Percentiles rank a stretch among this genome's conserved stretches.
Conservation (phyloP, 2,113 vertebrate species). For the Grammomys surdaster region DNA sequence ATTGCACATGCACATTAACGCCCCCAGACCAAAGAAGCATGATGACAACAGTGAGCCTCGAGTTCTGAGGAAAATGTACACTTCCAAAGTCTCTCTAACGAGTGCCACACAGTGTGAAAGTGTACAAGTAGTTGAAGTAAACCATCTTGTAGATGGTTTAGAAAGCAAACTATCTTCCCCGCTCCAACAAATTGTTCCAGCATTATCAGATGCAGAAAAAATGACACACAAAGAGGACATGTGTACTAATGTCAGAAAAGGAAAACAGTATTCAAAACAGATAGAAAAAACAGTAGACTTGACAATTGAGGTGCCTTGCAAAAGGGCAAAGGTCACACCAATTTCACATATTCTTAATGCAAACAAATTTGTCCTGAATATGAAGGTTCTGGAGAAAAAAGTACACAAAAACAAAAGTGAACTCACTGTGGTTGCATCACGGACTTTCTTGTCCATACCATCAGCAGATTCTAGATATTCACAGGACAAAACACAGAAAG, state of each 20-base stretch:
- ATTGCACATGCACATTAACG: neutral
- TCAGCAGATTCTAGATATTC: neutral
- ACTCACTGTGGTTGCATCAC: neutral
- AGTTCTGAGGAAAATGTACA: neutral
- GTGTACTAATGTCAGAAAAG: neutral
- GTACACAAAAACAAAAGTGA: neutral
- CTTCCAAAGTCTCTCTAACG: neutral
- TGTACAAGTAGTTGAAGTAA: constrained; percentile 4
- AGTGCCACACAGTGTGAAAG: neutral
- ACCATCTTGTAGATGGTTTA: neutral
- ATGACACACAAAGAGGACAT: neutral
- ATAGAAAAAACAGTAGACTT: neutral
- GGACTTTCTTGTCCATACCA: constrained; percentile 42
- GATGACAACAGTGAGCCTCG: neutral
- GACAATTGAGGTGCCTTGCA: neutral
- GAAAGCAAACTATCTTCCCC: neutral
- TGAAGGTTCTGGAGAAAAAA: neutral
- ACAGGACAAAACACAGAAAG: neutral
- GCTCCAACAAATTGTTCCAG: neutral
- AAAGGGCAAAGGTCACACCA: neutral
- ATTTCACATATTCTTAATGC: neutral
- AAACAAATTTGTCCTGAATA: constrained; percentile 55
- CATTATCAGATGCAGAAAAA: neutral
- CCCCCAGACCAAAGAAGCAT: neutral
- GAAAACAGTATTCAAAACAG: neutral